Base-by-base conservation (phyloP, 2,113 vertebrate species). In the Thymallus thymallus region DNA sequence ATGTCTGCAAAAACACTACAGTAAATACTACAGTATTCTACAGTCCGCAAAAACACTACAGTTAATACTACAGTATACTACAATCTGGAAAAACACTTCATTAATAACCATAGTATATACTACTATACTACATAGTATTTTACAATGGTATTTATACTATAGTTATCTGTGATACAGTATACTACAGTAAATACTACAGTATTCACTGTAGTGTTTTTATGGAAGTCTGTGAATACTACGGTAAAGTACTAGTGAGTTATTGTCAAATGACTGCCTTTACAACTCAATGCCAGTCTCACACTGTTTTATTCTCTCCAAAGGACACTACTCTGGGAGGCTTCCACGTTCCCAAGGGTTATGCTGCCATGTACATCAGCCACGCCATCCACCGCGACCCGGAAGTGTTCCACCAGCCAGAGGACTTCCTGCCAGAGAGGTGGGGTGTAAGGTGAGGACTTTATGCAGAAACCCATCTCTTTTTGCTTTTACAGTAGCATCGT, bases 341-440 rank as follows among this genome's bases (percentile, higher is more conserved):
- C 71, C 45, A 74, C 6, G 71, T 91, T 56, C 84, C 87, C n/a
- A 85, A 88, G 76, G 84, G 69, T 69, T 63, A 79, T 1, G 84
- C 78, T 4, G 84, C 58, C 1, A 51, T 91, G 61, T 91, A 86
- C 26, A 72, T 90, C 76, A 89, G 84, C 76, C 83, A 88, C 20
- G 58, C 76, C 0, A 64, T 91, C 45, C 88, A 90, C 74, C 83
- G 83, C 0, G 88, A 90, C 78, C 90, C 87, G 0, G 86, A 91
- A 63, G 82, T 88, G 66, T 92, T 92, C 65, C 74, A 88, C 41
- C 76, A 90, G 80, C 88, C 91, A 0, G 84, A 89, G 51, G 32
- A 48, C 73, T 90, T 90, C 80, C 78, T 85, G 72, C 87, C 87
- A 0, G 86, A 88, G 70, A 82, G 86, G 76, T 91, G 91, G 89